phyloP scores from a whole-genome alignment of 2,888 invertebrate species.

The Cerastoderma edule region DNA sequence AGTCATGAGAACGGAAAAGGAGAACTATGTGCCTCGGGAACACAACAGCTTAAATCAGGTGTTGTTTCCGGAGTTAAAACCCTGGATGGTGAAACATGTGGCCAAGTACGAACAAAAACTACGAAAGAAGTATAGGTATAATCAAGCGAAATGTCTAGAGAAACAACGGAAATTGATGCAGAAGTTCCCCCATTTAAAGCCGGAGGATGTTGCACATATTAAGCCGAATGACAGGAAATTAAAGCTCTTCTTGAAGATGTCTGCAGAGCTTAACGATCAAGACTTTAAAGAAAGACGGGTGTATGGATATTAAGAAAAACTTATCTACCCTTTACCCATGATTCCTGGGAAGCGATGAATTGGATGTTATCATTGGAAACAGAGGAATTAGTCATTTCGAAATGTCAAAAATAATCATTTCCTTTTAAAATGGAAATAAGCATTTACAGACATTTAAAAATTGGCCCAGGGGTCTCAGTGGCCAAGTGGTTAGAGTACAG shows the following conservation, averaged over 20 bases:
- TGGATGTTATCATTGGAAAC: too few species aligned
- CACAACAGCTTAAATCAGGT: constrained; percentile 59
- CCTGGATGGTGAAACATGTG: constrained; percentile 66
- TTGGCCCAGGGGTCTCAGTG: too few species aligned
- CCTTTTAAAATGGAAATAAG: too few species aligned
- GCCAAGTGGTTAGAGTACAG: too few species aligned
- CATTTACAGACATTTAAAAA: too few species aligned
- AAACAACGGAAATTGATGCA: constrained; percentile 29
- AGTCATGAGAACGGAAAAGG: constrained; percentile 48
- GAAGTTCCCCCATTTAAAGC: constrained; percentile 49
- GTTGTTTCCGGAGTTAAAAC: constrained; percentile 51
- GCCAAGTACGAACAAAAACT: constrained; percentile 68
- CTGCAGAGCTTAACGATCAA: constrained; percentile 13
- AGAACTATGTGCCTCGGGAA: constrained; percentile 67
- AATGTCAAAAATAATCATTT: too few species aligned
- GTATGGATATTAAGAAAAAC: too few species aligned
- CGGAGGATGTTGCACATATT: constrained; percentile 41
- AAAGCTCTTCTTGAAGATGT: constrained; percentile 17
- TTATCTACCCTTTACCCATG: too few species aligned
- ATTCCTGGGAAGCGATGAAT: too few species aligned
- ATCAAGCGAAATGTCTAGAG: constrained; percentile 7
- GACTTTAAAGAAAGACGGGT: constrained; percentile 8
- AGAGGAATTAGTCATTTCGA: too few species aligned
- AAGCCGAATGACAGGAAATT: constrained; percentile 13
- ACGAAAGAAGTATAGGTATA: constrained; percentile 32